A percentile compares a stretch with the other conserved stretches of the same genome.
These are phyloP conservation scores for Chiloscyllium plagiosum DNA, from an alignment of 2,113 vertebrate genomes.

Conservation along the genomic window DNA sequence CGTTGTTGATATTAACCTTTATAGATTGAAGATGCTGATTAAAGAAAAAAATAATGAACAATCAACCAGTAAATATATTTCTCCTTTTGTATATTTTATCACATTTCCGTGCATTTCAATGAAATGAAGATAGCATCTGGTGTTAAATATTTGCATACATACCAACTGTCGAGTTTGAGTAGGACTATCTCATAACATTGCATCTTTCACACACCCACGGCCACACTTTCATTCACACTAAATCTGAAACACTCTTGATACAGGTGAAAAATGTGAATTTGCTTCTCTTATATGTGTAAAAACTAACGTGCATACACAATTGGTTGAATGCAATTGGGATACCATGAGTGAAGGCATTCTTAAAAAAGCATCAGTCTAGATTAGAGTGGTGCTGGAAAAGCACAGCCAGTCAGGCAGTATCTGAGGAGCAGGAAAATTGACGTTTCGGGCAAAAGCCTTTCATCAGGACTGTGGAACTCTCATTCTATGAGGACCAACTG, in stretches of 20 bases:
- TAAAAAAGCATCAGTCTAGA: neutral
- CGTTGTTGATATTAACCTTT: neutral
- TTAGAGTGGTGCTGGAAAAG: too few relatives aligned
- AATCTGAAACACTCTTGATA: neutral
- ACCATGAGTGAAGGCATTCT: neutral
- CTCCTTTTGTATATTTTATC: neutral
- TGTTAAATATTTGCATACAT: constrained; percentile 27
- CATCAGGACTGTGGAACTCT: too few relatives aligned
- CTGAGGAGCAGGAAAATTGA: too few relatives aligned
- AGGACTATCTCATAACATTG: neutral
- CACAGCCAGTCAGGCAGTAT: too few relatives aligned
- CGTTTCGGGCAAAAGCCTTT: too few relatives aligned
- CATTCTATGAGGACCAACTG: too few relatives aligned
- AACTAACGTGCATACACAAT: neutral
- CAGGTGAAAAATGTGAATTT: constrained; percentile 33
- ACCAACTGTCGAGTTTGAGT: neutral
- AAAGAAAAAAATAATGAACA: neutral
- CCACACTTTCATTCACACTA: constrained; percentile 22
- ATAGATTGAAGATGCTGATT: neutral
- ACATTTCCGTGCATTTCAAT: constrained; percentile 15
- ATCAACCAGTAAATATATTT: constrained; percentile 13
- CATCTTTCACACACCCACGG: constrained; percentile 8
- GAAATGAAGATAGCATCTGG: constrained; percentile 16
- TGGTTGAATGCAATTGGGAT: neutral
- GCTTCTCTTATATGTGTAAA: neutral